phyloP scores from a whole-genome alignment of 2,888 invertebrate species.

The Eupithecia centaureata region DNA sequence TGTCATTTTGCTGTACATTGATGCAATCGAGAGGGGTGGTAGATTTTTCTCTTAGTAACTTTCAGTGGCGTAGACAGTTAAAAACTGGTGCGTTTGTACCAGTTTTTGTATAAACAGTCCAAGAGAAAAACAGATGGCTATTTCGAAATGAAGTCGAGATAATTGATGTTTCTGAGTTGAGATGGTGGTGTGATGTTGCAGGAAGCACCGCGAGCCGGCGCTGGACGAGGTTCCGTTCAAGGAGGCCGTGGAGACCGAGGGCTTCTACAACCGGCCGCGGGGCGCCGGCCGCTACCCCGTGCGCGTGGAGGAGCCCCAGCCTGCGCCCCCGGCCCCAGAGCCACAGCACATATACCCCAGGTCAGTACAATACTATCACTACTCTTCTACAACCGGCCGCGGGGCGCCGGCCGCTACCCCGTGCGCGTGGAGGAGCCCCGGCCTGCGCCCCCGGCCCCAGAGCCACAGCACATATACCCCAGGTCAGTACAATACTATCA shows the following conservation, averaged over 20 bases:
- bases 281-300: slow-evolving; percentile 65
- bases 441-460: background rate
- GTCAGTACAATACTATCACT: background rate
- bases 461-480: background rate
- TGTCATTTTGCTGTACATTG: too few relatives aligned
- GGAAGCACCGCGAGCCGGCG: slow-evolving; percentile 42
- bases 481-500: background rate
- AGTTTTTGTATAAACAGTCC: too few relatives aligned
- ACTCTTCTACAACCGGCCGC: slow-evolving; percentile 5
- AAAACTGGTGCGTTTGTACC: too few relatives aligned
- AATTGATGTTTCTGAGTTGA: background rate
- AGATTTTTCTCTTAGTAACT: too few relatives aligned
- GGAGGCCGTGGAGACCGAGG: slow-evolving; percentile 62
- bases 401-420: slow-evolving; percentile 62
- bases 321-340: background rate
- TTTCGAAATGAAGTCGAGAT: background rate
- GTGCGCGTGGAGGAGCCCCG: slow-evolving; percentile 52
- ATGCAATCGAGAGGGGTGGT: too few relatives aligned
- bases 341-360: background rate
- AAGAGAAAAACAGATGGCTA: background rate
- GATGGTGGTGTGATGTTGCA: background rate
- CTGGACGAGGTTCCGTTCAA: slow-evolving; percentile 61
- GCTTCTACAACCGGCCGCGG: slow-evolving; percentile 71
- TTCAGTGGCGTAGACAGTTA: too few relatives aligned
- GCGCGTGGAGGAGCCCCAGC: slow-evolving; percentile 45